Evolutionary conservation across 1,140 invertebrate species (phyloP), one percentile per base, ranked within the genome.

Genomic region (Drosophila elegans): DNA sequence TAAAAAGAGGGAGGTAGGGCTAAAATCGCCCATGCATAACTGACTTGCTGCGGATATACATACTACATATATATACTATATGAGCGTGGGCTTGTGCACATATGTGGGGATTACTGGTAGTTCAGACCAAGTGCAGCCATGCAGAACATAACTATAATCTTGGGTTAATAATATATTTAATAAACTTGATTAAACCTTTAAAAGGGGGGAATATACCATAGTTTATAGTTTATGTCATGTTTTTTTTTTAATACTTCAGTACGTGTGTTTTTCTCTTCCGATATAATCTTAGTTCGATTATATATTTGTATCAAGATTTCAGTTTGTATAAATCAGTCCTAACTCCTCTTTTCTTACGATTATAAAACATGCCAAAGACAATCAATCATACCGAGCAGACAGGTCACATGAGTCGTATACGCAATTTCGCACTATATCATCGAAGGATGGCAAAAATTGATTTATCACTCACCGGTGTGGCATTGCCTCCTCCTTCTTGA

Each of bases 401-500:
- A 41, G 41, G 60, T 3, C 60, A 41, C 53, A 62, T 36, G 16
- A n/a, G 60, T 39, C 60, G 53, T 59, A 62, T 62, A 62, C 60
- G 60, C 54, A 62, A 62, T 57, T 62, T 61, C 10, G 11, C 13
- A 32, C n/a, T 62, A 16, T 36, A 56, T 54, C 59, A 29, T 41
- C 12, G 16, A 21, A 16, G n/a, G 48, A 51, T 32, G 9, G n/a
- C 49, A 16, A 61, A 16, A 49, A 9, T 29, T 27, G 32, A 46
- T 49, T 46, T 13, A 48, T 72, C 38, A 76, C 75, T 91, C 67
- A 92, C 91, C 91, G 90, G 68, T 96, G 94, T 0, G 96, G 96
- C 94, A 97, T 94, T 2, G 93, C 89, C 77, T 97, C 96, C 91
- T 97, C 96, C 29, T 94, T 94, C 62, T 96, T 93, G 80, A 96